Base-by-base conservation (phyloP, 2,797 vertebrate species). In the Gambelia wislizenii region DNA sequence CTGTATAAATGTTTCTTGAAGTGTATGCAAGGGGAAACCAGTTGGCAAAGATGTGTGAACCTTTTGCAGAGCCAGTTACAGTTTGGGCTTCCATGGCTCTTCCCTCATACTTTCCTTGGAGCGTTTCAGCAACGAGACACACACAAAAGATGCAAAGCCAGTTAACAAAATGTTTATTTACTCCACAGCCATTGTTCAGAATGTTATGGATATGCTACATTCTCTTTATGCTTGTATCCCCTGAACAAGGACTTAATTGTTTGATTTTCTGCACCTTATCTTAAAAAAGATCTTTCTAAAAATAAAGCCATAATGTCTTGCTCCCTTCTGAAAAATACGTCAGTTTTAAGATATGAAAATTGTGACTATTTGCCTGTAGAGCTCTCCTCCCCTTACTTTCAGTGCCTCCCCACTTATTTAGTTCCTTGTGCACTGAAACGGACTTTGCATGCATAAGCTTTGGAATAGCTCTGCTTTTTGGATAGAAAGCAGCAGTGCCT, bases 241-340 rank as follows among this genome's bases (percentile, higher is more conserved):
- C 78, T 33, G 81, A 82, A 76, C 85, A 90, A 80, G 84, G 54
- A 33, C 82, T 84, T 82, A 70, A 75, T 69, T 85, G 80, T 82
- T 84, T 42, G 77, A 85, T 93, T 59, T 89, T 76, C 69, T 75
- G 78, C 84, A 93, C 90, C 27, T 39, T 81, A 27, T 47, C 67
- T 44, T 94, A 18, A 95, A 93, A 94, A 94, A 94, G 91, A 91
- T 91, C 87, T 83, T 92, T 93, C 91, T 92, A 90, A 95, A 94
- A 95, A 91, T 92, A 94, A 93, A 95, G 93, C 92, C 90, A 85
- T 84, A 84, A 87, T 92, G 80, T 81, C 91, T 94, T 96, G 94
- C 94, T 96, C 94, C 91, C 94, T 95, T 96, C 94, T 95, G 94
- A 95, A 95, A 94, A 95, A 91, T 84, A 83, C 30, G 52, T 84